Conservation (phyloP, 2,113 vertebrate species). For the Chaetodon trifascialis region DNA sequence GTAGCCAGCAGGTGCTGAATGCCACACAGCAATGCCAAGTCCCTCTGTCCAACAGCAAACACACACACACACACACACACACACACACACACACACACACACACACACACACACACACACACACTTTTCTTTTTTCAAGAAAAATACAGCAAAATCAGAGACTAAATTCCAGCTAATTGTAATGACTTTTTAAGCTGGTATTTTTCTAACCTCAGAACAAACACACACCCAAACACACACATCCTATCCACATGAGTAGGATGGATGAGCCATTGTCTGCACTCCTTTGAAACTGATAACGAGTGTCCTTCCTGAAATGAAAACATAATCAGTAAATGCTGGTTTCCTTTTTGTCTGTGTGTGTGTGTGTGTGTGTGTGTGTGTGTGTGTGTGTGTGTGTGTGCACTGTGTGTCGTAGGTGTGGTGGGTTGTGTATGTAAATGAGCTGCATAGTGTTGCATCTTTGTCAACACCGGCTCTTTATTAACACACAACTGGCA, state of each 20-base stretch:
- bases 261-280: conserved; percentile 50
- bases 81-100: not conserved
- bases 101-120: too few relatives aligned
- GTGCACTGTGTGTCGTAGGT: not conserved
- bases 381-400: conserved; percentile 7
- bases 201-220: not conserved
- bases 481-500: conserved; percentile 41
- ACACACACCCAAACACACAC: conserved; percentile 13
- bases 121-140: not conserved
- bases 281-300: conserved; percentile 31
- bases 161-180: not conserved
- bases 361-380: not conserved
- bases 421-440: not conserved
- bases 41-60: not conserved
- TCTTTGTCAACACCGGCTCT: conserved; percentile 39
- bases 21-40: conserved; percentile 41
- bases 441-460: not conserved
- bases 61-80: conserved; percentile 23
- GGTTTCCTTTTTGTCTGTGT: conserved; percentile 31
- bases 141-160: not conserved
- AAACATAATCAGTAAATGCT: conserved; percentile 11
- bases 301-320: conserved; percentile 37
- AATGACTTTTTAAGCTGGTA: not conserved
- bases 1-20: conserved; percentile 50
- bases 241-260: not conserved